Conservation (phyloP, 2,888 invertebrate species). For the Melangyna quadrimaculata region DNA sequence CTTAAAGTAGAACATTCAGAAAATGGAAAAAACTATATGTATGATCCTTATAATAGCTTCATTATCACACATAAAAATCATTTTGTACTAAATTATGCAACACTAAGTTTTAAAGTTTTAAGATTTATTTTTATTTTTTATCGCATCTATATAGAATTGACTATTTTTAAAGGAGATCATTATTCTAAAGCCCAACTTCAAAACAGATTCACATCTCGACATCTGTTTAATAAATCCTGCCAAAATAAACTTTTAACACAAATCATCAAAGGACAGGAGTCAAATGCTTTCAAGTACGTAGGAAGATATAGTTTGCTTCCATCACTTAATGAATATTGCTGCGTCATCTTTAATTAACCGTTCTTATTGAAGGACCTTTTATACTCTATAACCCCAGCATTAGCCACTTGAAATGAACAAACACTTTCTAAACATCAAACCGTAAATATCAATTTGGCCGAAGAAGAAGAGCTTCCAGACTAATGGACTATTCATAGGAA, state of each 20-base stretch:
- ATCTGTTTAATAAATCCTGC: neutral
- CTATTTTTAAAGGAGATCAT: too few species aligned
- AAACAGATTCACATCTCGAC: neutral
- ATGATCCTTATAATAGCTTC: too few species aligned
- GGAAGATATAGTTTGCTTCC: neutral
- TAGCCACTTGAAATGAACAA: constrained; percentile 37
- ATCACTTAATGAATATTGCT: constrained; percentile 25
- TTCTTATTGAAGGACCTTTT: constrained; percentile 24
- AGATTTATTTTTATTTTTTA: too few species aligned
- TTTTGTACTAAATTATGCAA: too few species aligned
- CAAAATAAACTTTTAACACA: neutral
- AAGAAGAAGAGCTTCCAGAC: constrained; percentile 16
- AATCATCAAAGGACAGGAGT: neutral
- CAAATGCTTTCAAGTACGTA: neutral
- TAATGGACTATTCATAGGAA: constrained; percentile 62
- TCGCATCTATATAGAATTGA: too few species aligned
- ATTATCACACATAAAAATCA: too few species aligned
- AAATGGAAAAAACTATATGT: too few species aligned
- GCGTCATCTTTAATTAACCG: constrained; percentile 57
- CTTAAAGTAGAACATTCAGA: too few species aligned
- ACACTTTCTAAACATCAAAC: constrained; percentile 16
- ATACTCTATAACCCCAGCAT: neutral
- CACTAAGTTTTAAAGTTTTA: too few species aligned
- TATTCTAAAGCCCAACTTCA: neutral
- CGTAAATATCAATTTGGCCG: neutral